Evolutionary conservation across 2,888 invertebrate genomes (phyloP).

Genomic region (Dolomedes plantarius): DNA sequence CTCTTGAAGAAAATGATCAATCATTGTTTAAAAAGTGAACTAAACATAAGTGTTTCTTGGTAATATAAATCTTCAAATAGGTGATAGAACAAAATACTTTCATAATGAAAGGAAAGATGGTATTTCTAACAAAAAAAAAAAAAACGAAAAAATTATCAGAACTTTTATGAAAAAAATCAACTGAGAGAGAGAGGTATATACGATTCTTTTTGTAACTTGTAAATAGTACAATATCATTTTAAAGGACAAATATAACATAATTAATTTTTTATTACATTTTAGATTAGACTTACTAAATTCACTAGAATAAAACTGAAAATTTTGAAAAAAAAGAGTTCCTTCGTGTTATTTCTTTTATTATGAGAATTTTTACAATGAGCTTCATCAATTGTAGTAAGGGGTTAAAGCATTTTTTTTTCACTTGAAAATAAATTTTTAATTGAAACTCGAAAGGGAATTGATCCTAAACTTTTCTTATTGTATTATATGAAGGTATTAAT

Average conservation of each 20-base stretch:
- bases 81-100: not conserved
- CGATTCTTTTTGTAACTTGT: not conserved
- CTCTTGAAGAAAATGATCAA: slow-evolving; percentile 1
- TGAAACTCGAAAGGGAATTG: too few species aligned
- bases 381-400: too few species aligned
- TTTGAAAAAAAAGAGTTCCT: not conserved
- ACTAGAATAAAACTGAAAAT: not conserved
- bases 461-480: too few species aligned
- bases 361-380: too few species aligned
- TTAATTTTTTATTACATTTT: not conserved
- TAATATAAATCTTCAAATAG: not conserved
- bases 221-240: not conserved
- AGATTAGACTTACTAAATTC: not conserved
- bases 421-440: too few species aligned
- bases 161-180: not conserved
- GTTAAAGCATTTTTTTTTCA: too few species aligned
- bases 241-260: not conserved
- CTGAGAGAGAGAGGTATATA: not conserved
- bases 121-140: too few species aligned
- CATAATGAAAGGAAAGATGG: not conserved
- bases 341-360: too few species aligned
- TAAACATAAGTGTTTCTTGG: not conserved
- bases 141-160: not conserved
- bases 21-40: not conserved
- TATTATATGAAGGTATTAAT: too few species aligned